Evolutionary conservation across 2,888 invertebrate genomes (phyloP).

Genomic region (Lottia gigantea): DNA sequence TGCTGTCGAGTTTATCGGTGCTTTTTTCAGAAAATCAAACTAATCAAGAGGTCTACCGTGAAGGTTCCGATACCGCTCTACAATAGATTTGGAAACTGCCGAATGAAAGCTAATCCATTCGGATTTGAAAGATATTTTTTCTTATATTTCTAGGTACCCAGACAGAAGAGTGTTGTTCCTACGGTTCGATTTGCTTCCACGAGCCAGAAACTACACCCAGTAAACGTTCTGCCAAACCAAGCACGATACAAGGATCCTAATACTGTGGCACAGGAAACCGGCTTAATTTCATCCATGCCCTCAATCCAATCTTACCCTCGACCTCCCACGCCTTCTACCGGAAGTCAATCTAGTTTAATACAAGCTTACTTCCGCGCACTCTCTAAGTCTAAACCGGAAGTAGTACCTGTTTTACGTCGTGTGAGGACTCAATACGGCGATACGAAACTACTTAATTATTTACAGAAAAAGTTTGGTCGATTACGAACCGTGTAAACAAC

Average conservation of each 20-base stretch:
- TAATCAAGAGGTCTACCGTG: too few species aligned
- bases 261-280: not conserved
- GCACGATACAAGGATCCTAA: not conserved
- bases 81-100: too few species aligned
- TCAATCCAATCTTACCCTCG: not conserved
- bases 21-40: too few species aligned
- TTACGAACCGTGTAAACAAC: too few species aligned
- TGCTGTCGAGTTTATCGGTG: too few species aligned
- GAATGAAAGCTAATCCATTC: too few species aligned
- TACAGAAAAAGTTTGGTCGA: not conserved
- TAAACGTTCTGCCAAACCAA: not conserved
- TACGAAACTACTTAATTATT: not conserved
- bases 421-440: not conserved
- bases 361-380: not conserved
- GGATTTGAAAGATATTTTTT: too few species aligned
- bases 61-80: too few species aligned
- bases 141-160: too few species aligned
- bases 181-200: too few species aligned
- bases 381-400: not conserved
- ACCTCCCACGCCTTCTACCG: not conserved
- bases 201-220: not conserved
- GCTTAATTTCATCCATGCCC: not conserved
- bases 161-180: too few species aligned
- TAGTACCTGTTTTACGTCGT: not conserved
- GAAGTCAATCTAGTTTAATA: not conserved